Evolutionary conservation across 2,797 vertebrate species (phyloP).

Genomic region (Distichodus sexfasciatus): DNA sequence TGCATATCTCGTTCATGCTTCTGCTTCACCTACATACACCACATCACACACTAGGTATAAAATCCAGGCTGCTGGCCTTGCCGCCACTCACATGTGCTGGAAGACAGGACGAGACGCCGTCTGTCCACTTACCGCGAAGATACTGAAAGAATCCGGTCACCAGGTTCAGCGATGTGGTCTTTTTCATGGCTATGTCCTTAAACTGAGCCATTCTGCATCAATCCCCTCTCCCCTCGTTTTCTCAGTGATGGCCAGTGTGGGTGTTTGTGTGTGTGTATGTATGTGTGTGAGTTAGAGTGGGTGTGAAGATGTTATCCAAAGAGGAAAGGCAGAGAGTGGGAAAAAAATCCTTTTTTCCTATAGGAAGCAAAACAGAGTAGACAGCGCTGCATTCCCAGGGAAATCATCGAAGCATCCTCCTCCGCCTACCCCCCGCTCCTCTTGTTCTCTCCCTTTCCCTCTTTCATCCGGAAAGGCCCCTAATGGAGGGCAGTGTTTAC

Average conservation of each 20-base stretch:
- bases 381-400: constrained; percentile 63
- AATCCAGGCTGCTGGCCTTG: constrained; percentile 17
- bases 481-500: constrained; percentile 60
- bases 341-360: constrained; percentile 50
- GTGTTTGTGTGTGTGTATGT: constrained; percentile 41
- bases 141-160: constrained; percentile 83
- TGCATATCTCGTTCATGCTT: constrained; percentile 57
- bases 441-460: constrained; percentile 43
- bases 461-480: constrained; percentile 44
- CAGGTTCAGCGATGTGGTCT: constrained; percentile 75
- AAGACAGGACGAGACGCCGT: too few relatives aligned
- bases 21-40: constrained; percentile 55
- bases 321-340: constrained; percentile 55
- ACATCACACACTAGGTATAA: constrained; percentile 51
- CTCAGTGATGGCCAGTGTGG: constrained; percentile 45
- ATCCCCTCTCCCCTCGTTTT: constrained; percentile 52
- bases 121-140: constrained; percentile 83
- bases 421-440: constrained; percentile 59
- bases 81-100: constrained; percentile 28
- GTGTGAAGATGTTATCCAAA: constrained; percentile 59
- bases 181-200: constrained; percentile 77
- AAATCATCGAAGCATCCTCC: constrained; percentile 53
- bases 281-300: constrained; percentile 31
- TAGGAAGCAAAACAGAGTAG: constrained; percentile 71
- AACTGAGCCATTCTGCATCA: constrained; percentile 76